Percentiles rank a stretch among this genome's conserved stretches.
Evolutionary conservation across 1,140 invertebrate genomes (phyloP).

Genomic region (Heliconius himera): DNA sequence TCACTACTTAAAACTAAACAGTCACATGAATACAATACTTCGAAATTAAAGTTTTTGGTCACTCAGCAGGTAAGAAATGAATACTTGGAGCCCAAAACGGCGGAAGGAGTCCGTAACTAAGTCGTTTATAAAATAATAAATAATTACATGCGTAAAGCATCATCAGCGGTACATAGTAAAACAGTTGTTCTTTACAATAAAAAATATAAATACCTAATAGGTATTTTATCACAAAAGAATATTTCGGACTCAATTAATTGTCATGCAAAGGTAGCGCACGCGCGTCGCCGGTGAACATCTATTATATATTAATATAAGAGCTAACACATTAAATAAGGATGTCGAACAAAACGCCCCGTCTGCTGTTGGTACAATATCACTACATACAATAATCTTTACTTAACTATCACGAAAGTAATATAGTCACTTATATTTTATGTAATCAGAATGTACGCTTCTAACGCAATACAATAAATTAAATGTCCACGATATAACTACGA

Average conservation of each 20-base stretch:
- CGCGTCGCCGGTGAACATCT: conserved; percentile 58
- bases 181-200: conserved; percentile 60
- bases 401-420: conserved; percentile 78
- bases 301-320: too few species aligned
- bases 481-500: conserved; percentile 70
- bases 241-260: conserved; percentile 53
- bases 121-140: conserved; percentile 52
- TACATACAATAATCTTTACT: conserved; percentile 57
- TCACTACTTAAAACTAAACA: conserved; percentile 65
- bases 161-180: conserved; percentile 49
- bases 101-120: conserved; percentile 49
- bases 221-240: conserved; percentile 68
- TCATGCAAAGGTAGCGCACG: conserved; percentile 62
- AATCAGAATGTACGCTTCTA: conserved; percentile 69
- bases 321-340: conserved; percentile 61
- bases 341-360: conserved; percentile 65
- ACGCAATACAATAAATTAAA: conserved; percentile 76
- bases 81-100: conserved; percentile 61
- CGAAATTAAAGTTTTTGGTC: conserved; percentile 55
- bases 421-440: conserved; percentile 69
- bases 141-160: conserved; percentile 55
- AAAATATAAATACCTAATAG: conserved; percentile 50
- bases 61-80: conserved; percentile 46
- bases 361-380: conserved; percentile 60
- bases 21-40: conserved; percentile 56